A percentile compares a stretch with the other conserved stretches of the same genome.
phyloP scores from a whole-genome alignment of 2,113 vertebrate species.

The Tricholaema leucomelas region DNA sequence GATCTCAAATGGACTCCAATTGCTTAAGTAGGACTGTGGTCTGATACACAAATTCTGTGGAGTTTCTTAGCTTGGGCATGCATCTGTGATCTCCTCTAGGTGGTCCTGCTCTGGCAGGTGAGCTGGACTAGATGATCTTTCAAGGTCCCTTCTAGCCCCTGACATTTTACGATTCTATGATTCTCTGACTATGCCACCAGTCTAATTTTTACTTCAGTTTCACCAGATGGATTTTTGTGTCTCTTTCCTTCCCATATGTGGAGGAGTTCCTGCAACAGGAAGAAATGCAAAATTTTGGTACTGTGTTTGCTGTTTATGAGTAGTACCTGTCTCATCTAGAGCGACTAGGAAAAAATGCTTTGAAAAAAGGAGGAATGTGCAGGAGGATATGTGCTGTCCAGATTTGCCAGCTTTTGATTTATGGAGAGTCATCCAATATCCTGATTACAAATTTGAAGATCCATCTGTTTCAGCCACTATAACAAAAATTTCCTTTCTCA shows the following conservation, averaged over 20 bases:
- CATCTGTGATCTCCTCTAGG: too few relatives aligned
- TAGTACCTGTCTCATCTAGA: neutral
- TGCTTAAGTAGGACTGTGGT: too few relatives aligned
- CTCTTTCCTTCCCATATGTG: neutral
- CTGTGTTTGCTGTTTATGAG: neutral
- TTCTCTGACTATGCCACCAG: too few relatives aligned
- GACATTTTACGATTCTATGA: too few relatives aligned
- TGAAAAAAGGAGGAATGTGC: neutral
- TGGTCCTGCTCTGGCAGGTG: too few relatives aligned
- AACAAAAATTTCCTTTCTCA: neutral
- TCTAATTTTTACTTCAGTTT: too few relatives aligned
- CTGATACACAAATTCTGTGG: neutral
- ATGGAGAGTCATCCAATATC: neutral
- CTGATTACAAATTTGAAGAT: neutral
- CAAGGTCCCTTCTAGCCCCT: too few relatives aligned
- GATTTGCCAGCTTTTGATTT: neutral
- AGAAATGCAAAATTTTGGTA: neutral
- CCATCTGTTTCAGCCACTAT: neutral
- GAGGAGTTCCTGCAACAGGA: neutral
- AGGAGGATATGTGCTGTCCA: neutral
- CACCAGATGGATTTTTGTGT: too few relatives aligned
- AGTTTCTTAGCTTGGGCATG: neutral
- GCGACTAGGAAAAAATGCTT: neutral
- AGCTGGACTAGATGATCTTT: too few relatives aligned
- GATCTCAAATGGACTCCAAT: neutral